Evolutionary conservation across 2,797 vertebrate genomes (phyloP).

Genomic region (Zalophus californianus): DNA sequence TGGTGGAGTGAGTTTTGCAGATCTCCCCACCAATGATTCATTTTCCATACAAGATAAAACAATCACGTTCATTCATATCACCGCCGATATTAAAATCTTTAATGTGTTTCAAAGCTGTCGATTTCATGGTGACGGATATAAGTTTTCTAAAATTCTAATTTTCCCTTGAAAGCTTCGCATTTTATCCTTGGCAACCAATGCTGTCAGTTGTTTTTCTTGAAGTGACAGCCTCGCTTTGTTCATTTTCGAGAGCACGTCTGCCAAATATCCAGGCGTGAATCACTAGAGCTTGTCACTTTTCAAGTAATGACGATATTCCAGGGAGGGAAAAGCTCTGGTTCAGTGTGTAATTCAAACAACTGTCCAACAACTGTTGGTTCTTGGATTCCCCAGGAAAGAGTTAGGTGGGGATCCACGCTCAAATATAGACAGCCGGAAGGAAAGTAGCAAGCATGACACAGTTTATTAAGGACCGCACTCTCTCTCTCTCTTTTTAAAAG

Average conservation of each 20-base stretch:
- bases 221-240: not conserved
- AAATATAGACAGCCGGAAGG: not conserved
- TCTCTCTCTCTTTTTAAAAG: not conserved
- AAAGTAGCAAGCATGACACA: not conserved
- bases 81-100: not conserved
- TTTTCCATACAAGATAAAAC: not conserved
- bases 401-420: accelerated
- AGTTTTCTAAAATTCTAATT: slow-evolving; percentile 35
- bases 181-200: not conserved
- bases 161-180: not conserved
- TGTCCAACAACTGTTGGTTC: too few relatives aligned
- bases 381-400: not conserved
- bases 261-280: not conserved
- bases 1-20: not conserved
- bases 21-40: slow-evolving; percentile 2
- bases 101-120: not conserved
- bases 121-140: not conserved
- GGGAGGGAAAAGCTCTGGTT: not conserved
- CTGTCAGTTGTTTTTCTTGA: not conserved
- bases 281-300: not conserved
- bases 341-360: not conserved
- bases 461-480: not conserved
- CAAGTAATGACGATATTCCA: not conserved
- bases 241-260: not conserved
- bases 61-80: not conserved